These are phyloP conservation scores for Anastatus disparis DNA, from an alignment of 1,140 invertebrate species.

Conservation along the genomic window DNA sequence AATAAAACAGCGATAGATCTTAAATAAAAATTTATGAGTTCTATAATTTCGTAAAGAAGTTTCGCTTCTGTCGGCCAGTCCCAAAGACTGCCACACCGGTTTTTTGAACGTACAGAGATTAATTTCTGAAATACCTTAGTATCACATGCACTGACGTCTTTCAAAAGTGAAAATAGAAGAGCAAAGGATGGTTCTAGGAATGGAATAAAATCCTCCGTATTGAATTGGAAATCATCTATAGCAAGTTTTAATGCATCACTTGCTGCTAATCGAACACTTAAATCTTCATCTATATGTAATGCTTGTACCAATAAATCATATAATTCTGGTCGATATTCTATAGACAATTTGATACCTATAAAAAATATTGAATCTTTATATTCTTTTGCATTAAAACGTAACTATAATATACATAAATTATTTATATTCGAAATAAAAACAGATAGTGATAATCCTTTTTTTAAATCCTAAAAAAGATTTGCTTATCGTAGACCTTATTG, in stretches of 20 bases:
- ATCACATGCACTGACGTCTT: slow-evolving; percentile 91
- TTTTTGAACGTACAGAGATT: too few species aligned
- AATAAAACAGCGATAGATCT: too few species aligned
- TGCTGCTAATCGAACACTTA: slow-evolving; percentile 86
- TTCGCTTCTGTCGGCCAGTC: too few species aligned
- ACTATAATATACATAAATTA: not conserved
- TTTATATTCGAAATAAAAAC: too few species aligned
- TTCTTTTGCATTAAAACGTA: too few species aligned
- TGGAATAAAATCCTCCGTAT: slow-evolving; percentile 83
- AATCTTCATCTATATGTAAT: slow-evolving; percentile 78
- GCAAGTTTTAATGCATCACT: slow-evolving; percentile 80
- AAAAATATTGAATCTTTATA: not conserved
- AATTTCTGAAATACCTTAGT: slow-evolving; percentile 87
- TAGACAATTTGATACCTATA: slow-evolving; percentile 82
- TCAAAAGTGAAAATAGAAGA: slow-evolving; percentile 84
- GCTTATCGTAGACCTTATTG: too few species aligned
- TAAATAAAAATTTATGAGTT: too few species aligned
- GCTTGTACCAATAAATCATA: slow-evolving; percentile 84
- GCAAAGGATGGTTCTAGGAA: slow-evolving; percentile 83
- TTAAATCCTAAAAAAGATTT: too few species aligned
- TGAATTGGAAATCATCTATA: slow-evolving; percentile 94
- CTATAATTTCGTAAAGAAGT: too few species aligned
- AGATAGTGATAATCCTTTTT: too few species aligned
- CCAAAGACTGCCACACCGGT: too few species aligned
- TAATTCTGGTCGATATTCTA: slow-evolving; percentile 80